Conservation (phyloP, 2,113 vertebrate genomes). For the Siphamia tubifer region DNA sequence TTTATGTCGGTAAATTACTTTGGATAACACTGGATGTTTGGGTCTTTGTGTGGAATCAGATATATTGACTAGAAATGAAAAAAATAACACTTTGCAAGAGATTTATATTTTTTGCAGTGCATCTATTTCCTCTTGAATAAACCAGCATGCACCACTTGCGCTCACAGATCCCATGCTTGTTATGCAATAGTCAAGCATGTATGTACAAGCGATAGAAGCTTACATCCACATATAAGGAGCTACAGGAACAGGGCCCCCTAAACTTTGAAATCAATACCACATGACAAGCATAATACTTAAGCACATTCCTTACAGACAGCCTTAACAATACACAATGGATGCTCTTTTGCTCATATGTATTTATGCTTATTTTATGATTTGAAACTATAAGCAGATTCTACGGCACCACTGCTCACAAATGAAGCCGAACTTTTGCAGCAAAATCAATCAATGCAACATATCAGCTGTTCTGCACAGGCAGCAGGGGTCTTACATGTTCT, state of each 20-base stretch:
- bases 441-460: neutral
- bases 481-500: slow-evolving; percentile 74
- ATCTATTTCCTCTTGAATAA: neutral
- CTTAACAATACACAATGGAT: neutral
- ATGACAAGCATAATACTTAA: neutral
- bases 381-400: slow-evolving; percentile 5
- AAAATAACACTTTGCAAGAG: too few relatives aligned
- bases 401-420: neutral
- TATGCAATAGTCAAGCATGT: slow-evolving; percentile 25
- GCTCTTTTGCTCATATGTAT: too few relatives aligned
- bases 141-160: slow-evolving; percentile 4
- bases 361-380: neutral
- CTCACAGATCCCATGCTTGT: slow-evolving; percentile 41
- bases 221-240: neutral
- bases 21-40: too few relatives aligned
- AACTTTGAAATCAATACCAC: neutral
- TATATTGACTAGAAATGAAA: too few relatives aligned
- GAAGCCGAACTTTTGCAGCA: neutral
- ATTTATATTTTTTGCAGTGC: too few relatives aligned
- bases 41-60: too few relatives aligned
- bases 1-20: too few relatives aligned
- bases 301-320: neutral
- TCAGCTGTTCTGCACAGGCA: slow-evolving; percentile 26
- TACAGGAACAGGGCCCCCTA: neutral
- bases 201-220: slow-evolving; percentile 6